A percentile compares a stretch with the other conserved stretches of the same genome.
These are phyloP conservation scores for Acleris emargana DNA, from an alignment of 2,888 invertebrate genomes.

Conservation along the genomic window DNA sequence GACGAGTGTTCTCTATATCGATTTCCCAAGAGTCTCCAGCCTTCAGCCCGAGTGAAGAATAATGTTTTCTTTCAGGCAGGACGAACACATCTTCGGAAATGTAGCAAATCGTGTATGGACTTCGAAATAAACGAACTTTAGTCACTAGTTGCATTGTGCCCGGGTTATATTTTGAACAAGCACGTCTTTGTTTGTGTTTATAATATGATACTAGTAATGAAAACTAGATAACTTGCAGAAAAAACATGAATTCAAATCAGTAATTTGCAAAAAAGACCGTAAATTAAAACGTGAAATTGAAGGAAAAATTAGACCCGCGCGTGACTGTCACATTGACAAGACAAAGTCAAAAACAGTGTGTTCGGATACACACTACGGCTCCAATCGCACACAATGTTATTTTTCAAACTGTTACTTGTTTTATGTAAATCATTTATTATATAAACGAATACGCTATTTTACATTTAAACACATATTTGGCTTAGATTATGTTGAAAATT, in stretches of 20 bases:
- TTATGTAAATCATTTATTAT: too few relatives aligned
- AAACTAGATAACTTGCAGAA: background rate
- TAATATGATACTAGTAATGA: background rate
- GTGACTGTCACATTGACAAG: slow-evolving; percentile 29
- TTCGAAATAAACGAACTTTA: slow-evolving; percentile 60
- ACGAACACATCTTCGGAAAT: slow-evolving; percentile 58
- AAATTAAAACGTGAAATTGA: slow-evolving; percentile 9
- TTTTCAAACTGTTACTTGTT: too few relatives aligned
- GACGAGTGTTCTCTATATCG: slow-evolving; percentile 42
- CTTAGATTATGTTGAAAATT: too few relatives aligned
- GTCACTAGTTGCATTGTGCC: slow-evolving; percentile 62
- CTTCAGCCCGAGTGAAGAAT: slow-evolving; percentile 59
- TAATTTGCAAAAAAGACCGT: slow-evolving; percentile 5
- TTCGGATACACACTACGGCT: slow-evolving; percentile 14
- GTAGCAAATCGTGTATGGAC: slow-evolving; percentile 62
- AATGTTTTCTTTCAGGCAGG: slow-evolving; percentile 54
- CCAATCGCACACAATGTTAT: background rate
- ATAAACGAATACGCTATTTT: too few relatives aligned
- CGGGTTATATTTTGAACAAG: slow-evolving; percentile 20
- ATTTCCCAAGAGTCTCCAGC: slow-evolving; percentile 51
- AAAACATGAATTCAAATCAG: background rate
- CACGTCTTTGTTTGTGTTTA: background rate
- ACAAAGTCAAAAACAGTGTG: slow-evolving; percentile 1
- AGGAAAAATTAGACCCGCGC: slow-evolving; percentile 30
- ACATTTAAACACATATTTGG: too few relatives aligned